Percentiles rank a stretch among this genome's conserved stretches.
Evolutionary conservation across 2,888 invertebrate genomes (phyloP).

Genomic region (Harpalus rubripes): DNA sequence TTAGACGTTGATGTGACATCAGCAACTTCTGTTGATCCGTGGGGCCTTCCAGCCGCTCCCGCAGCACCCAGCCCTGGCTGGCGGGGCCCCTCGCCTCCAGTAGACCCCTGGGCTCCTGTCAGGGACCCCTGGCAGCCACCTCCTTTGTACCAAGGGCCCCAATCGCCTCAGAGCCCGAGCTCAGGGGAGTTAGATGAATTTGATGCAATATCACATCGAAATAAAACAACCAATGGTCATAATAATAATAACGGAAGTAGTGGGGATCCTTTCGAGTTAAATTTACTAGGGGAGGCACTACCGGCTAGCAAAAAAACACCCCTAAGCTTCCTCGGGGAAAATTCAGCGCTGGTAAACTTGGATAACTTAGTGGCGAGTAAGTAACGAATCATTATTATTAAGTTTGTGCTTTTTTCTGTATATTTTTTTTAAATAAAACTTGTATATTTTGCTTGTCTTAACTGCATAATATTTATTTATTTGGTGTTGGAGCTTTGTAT

Average conservation of each 20-base stretch:
- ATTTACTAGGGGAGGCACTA: constrained; percentile 80
- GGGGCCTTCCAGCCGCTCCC: constrained; percentile 84
- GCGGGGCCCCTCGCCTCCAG: constrained; percentile 77
- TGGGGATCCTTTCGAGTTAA: constrained; percentile 86
- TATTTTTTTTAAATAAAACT: constrained; percentile 3
- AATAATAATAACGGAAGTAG: constrained; percentile 39
- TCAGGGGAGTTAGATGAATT: constrained; percentile 89
- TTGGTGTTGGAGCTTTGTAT: too few species aligned
- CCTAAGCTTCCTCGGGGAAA: constrained; percentile 97
- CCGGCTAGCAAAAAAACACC: constrained; percentile 92
- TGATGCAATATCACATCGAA: constrained; percentile 90
- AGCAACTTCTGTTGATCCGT: constrained; percentile 86
- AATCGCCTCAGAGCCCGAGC: constrained; percentile 77
- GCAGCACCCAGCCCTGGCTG: constrained; percentile 81
- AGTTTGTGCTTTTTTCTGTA: constrained; percentile 44
- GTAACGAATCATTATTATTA: constrained; percentile 53
- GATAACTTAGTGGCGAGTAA: constrained; percentile 91
- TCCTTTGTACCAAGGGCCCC: constrained; percentile 68
- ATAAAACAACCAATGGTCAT: constrained; percentile 70
- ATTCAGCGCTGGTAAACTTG: constrained; percentile 97
- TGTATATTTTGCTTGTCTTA: too few species aligned
- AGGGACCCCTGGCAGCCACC: constrained; percentile 66
- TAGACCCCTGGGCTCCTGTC: constrained; percentile 83
- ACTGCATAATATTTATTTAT: too few species aligned
- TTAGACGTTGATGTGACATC: constrained; percentile 88